Evolutionary conservation across 2,888 invertebrate genomes (phyloP).

Genomic region (Entomobrya proxima): DNA sequence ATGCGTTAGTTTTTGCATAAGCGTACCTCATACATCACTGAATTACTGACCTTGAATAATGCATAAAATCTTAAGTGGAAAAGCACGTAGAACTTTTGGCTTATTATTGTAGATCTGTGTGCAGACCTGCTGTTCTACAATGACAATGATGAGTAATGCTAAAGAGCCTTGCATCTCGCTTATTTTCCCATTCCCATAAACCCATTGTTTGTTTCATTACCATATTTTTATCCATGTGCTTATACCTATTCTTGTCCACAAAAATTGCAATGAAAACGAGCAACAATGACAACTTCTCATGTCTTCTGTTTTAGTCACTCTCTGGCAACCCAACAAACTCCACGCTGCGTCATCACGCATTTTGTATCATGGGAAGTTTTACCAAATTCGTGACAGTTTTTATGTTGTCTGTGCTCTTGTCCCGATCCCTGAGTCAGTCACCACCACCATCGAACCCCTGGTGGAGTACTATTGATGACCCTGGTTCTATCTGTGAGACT

Average conservation of each 20-base stretch:
- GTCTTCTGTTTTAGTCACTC: constrained; percentile 41
- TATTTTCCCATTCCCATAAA: no score
- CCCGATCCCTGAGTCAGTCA: neutral
- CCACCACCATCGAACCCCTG: neutral
- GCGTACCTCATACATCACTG: no score
- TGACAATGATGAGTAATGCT: no score
- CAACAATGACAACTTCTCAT: neutral
- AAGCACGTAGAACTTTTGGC: no score
- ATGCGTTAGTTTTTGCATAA: no score
- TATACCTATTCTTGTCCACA: neutral
- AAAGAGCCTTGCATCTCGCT: no score
- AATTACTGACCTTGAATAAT: no score
- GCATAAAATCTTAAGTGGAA: no score
- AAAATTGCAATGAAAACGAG: no score
- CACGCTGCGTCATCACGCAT: neutral
- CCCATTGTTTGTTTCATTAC: neutral
- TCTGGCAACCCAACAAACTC: neutral
- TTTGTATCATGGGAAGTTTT: neutral
- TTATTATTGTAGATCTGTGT: no score
- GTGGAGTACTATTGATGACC: neutral
- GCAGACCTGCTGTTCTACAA: no score
- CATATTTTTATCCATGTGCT: neutral
- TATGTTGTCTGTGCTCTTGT: neutral
- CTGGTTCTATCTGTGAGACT: constrained; percentile 46
- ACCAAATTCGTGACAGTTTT: no score